Percentiles rank a stretch among this genome's conserved stretches.
Conservation (phyloP, 2,113 vertebrate species). For the Urocitellus parryii region DNA sequence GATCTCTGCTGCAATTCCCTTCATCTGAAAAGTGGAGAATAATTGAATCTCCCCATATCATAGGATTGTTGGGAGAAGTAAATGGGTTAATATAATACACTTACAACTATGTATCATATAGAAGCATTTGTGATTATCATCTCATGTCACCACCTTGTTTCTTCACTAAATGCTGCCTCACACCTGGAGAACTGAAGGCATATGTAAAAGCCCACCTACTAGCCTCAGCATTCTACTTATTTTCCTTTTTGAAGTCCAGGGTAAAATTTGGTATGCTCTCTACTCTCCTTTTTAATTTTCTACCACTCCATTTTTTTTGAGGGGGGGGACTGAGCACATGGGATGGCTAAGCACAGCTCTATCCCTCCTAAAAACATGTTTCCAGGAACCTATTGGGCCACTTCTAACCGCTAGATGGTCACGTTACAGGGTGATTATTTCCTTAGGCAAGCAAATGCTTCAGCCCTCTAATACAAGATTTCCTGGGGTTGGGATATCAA, state of each 20-base stretch:
- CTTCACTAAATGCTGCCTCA: not conserved
- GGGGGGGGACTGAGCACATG: not conserved
- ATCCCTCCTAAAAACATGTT: not conserved
- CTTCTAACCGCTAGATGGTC: constrained; percentile 60
- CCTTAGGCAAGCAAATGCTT: constrained; percentile 72
- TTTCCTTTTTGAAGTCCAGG: not conserved
- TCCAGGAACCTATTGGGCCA: constrained; percentile 24
- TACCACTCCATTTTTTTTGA: too few relatives aligned
- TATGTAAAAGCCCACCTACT: not conserved
- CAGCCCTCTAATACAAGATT: constrained; percentile 54
- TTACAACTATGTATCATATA: not conserved
- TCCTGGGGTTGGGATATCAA: constrained; percentile 69
- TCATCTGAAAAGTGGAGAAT: constrained; percentile 30
- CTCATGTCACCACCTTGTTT: not conserved
- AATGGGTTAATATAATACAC: not conserved
- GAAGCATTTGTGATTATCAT: not conserved
- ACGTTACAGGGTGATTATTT: constrained; percentile 66
- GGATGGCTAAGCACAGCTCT: not conserved
- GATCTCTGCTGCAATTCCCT: not conserved
- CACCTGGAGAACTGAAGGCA: not conserved
- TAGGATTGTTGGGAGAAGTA: not conserved
- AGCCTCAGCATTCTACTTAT: not conserved
- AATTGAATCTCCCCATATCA: not conserved
- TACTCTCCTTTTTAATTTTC: not conserved
- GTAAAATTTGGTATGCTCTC: not conserved